phyloP scores from a whole-genome alignment of 2,888 invertebrate species.

The Synanthedon formicaeformis region DNA sequence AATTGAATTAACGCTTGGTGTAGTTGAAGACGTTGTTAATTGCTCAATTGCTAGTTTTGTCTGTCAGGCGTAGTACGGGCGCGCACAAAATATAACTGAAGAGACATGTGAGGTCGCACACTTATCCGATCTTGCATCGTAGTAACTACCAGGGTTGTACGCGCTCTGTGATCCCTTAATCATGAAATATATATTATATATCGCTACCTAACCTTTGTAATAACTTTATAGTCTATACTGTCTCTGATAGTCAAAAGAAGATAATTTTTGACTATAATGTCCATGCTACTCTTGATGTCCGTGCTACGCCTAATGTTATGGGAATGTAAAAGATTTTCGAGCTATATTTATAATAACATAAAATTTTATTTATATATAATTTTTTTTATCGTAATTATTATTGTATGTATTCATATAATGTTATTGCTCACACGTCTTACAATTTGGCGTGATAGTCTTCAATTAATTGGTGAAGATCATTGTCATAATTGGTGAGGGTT shows the following conservation, averaged over 20 bases:
- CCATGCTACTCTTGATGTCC: slow-evolving; percentile 9
- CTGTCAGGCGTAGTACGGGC: slow-evolving; percentile 4
- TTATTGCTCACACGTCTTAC: slow-evolving; percentile 62
- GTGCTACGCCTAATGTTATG: slow-evolving; percentile 25
- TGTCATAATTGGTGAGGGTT: slow-evolving; percentile 6
- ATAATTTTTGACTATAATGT: no score
- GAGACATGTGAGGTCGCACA: no score
- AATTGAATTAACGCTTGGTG: slow-evolving; percentile 11
- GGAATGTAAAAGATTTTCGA: slow-evolving; percentile 18
- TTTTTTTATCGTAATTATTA: neutral
- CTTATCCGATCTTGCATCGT: no score
- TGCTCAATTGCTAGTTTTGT: slow-evolving; percentile 13
- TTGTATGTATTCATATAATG: neutral
- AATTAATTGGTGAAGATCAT: slow-evolving; percentile 6
- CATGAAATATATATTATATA: no score
- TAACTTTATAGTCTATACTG: no score
- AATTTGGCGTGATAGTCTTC: slow-evolving; percentile 50
- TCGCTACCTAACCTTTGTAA: no score
- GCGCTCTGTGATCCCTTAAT: no score
- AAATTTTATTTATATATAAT: slow-evolving; percentile 1
- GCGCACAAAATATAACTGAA: slow-evolving; percentile 21
- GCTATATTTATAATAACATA: slow-evolving; percentile 1
- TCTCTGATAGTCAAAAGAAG: no score
- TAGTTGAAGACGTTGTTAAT: slow-evolving; percentile 11
- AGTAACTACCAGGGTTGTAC: no score